Percentiles rank a stretch among this genome's conserved stretches.
These are phyloP conservation scores for Speoplatyrhinus poulsoni DNA, from an alignment of 2,113 vertebrate species.

Conservation along the genomic window DNA sequence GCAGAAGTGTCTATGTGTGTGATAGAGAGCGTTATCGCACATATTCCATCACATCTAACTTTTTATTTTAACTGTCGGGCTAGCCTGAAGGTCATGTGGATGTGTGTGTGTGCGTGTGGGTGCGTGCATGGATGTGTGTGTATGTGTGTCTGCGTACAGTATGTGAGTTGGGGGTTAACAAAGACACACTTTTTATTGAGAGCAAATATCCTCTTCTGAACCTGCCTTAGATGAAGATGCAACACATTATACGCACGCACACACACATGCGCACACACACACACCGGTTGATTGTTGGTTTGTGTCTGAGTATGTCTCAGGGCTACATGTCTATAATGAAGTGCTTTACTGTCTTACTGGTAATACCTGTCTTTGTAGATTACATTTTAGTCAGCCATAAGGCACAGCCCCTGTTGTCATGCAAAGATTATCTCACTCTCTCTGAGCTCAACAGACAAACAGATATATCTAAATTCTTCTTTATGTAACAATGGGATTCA, in stretches of 20 bases:
- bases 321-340: constrained; percentile 60
- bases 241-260: not conserved
- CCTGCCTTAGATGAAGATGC: no score
- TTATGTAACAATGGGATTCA: constrained; percentile 20
- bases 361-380: constrained; percentile 60
- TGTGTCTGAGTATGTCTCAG: constrained; percentile 34
- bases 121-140: no score
- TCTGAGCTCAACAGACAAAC: not conserved
- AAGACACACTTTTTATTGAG: not conserved
- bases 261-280: not conserved
- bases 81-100: constrained; percentile 2
- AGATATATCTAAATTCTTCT: constrained; percentile 38
- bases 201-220: no score
- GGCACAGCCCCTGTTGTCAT: constrained; percentile 38
- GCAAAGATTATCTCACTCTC: constrained; percentile 34
- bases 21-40: constrained; percentile 3
- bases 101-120: not conserved
- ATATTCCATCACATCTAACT: not conserved
- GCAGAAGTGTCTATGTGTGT: not conserved
- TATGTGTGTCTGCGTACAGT: no score
- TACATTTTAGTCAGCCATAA: constrained; percentile 53
- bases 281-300: not conserved
- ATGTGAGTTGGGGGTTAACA: not conserved
- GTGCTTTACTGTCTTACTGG: constrained; percentile 38
- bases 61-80: not conserved